These are phyloP conservation scores for Patella depressa DNA, from an alignment of 2,888 invertebrate genomes.

Conservation along the genomic window DNA sequence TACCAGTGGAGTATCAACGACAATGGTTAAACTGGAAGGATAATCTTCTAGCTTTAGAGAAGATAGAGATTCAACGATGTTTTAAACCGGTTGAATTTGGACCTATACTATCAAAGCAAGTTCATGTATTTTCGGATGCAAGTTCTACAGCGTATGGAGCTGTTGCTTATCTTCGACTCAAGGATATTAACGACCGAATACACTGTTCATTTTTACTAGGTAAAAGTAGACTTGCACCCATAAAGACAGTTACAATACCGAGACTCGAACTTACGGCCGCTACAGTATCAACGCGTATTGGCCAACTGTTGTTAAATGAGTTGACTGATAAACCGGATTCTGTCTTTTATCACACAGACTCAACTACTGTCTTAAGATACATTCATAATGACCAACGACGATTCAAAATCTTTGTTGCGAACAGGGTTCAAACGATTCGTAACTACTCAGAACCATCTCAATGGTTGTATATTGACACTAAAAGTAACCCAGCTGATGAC, in stretches of 20 bases:
- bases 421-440: not conserved
- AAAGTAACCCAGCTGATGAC: slow-evolving; percentile 14
- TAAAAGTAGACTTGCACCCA: slow-evolving; percentile 15
- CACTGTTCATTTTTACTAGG: slow-evolving; percentile 19
- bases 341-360: slow-evolving; percentile 9
- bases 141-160: slow-evolving; percentile 16
- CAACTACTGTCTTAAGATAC: slow-evolving; percentile 11
- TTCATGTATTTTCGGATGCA: slow-evolving; percentile 25
- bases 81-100: slow-evolving; percentile 19
- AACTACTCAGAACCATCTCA: not conserved
- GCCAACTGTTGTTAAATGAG: not conserved
- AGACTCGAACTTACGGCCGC: slow-evolving; percentile 24
- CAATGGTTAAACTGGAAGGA: slow-evolving; percentile 15
- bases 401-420: slow-evolving; percentile 22
- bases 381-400: slow-evolving; percentile 3
- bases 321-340: not conserved
- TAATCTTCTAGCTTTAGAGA: not conserved
- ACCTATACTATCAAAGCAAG: not conserved
- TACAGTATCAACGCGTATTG: slow-evolving; percentile 1
- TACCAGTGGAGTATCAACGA: slow-evolving; percentile 4
- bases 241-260: slow-evolving; percentile 18
- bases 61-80: slow-evolving; percentile 14
- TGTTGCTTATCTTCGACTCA: slow-evolving; percentile 17
- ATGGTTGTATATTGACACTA: not conserved
- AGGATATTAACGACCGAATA: not conserved